Evolutionary conservation across 2,888 invertebrate genomes (phyloP).

Genomic region (Himalopsyche anomala): DNA sequence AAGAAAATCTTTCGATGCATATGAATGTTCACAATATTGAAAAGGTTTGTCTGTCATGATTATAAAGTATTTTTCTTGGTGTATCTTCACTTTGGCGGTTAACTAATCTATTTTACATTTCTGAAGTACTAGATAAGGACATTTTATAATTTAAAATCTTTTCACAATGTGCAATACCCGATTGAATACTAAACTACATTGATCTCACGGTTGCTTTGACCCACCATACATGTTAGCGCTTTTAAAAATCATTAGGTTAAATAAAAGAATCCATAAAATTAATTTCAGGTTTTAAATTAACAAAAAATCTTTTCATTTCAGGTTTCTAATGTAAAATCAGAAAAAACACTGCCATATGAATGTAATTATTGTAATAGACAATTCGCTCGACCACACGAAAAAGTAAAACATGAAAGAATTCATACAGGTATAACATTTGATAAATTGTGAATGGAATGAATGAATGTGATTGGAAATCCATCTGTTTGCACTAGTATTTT

Average conservation of each 20-base stretch:
- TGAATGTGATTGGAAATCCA: background rate
- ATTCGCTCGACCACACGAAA: constrained; percentile 86
- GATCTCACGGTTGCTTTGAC: no score
- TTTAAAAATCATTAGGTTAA: constrained; percentile 23
- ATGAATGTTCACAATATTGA: constrained; percentile 81
- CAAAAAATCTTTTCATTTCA: constrained; percentile 66
- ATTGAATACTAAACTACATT: no score
- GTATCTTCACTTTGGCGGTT: no score
- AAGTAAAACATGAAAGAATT: constrained; percentile 90
- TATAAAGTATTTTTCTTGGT: no score
- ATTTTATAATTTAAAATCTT: no score
- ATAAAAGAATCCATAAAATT: background rate
- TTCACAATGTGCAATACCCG: no score
- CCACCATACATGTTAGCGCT: no score
- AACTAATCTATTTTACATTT: no score
- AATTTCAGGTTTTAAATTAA: background rate
- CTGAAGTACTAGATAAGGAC: no score
- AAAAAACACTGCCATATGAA: constrained; percentile 77
- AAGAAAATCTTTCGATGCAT: constrained; percentile 84
- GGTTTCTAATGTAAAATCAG: constrained; percentile 70
- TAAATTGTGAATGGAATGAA: background rate
- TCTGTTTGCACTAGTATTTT: background rate
- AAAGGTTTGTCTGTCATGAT: constrained; percentile 70
- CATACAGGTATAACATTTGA: constrained; percentile 79
- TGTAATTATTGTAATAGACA: constrained; percentile 85